A percentile compares a stretch with the other conserved stretches of the same genome.
Conservation (phyloP, 2,113 vertebrate genomes). For the Vimba vimba region DNA sequence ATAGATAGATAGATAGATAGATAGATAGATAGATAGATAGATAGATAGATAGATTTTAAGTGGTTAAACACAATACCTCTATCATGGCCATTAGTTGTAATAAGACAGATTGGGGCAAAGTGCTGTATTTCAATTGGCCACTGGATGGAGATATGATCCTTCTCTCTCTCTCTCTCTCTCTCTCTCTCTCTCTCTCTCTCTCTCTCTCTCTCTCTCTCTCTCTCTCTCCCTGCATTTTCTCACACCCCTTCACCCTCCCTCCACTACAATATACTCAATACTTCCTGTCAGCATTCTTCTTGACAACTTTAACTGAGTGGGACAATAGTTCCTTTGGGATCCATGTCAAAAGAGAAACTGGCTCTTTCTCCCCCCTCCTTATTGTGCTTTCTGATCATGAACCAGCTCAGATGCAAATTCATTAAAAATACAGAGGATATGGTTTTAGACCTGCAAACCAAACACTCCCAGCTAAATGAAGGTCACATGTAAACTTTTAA, state of each 20-base stretch:
- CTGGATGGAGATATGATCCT: conserved; percentile 45
- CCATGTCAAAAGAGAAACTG: neutral
- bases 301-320: neutral
- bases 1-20: too few relatives aligned
- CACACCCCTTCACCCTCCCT: neutral
- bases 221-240: too few relatives aligned
- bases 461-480: conserved; percentile 16
- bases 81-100: neutral
- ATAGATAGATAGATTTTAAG: neutral
- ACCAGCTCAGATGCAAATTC: neutral
- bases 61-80: neutral
- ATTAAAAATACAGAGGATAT: conserved; percentile 25
- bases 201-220: too few relatives aligned
- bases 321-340: conserved; percentile 18
- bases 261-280: neutral
- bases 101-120: neutral
- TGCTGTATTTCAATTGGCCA: conserved; percentile 36
- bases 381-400: neutral
- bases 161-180: too few relatives aligned
- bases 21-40: too few relatives aligned
- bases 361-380: neutral
- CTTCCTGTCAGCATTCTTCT: neutral
- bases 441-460: conserved; percentile 14
- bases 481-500: conserved; percentile 14
- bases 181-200: too few relatives aligned